Base-by-base conservation (phyloP, 2,888 invertebrate species). In the Meloe dianella region DNA sequence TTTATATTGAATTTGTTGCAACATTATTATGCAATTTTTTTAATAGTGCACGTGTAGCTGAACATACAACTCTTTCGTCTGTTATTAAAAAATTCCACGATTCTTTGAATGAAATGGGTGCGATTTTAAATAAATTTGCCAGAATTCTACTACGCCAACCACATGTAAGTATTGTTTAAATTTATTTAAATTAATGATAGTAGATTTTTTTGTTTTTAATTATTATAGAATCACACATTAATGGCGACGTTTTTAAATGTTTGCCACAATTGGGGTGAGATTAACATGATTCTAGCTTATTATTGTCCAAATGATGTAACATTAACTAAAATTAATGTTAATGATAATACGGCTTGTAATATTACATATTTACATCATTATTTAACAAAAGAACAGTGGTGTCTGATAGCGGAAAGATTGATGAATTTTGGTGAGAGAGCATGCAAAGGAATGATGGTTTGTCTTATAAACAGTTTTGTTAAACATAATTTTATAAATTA, bases 371-470 rank as follows among this genome's bases (percentile, higher is more conserved):
- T 82, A 57, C 83, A 83, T 73, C 75, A 81, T 2, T 84, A 83
- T 73, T 72, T 84, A 56, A 76, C 75, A 14, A 66, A 75, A 5
- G 78, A 81, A 64, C 79, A 83, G 38, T 84, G 84, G 84, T 79
- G 80, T 65, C 70, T 81, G 20, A 78, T 84, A 66, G 79, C 80
- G 6, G 81, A 84, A 71, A 77, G 84, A 60, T 81, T 84, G 54
- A 80, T 76, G 10, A 84, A 84, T 78, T 84, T 84, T 73, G 84
- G 84, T 2, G 81, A 82, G 69, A 67, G 75, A 66, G 77, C 80
- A 12, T 84, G 83, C 71, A 83, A 76, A 63, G 70, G 73, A 57
- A 41, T 72, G 74, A 65, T 70, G 77, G 78, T 78, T 75, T 72
- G 58, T 65, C 17, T n/a, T n/a, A n/a, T n/a, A n/a, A n/a, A n/a